Percentiles rank a stretch among this genome's conserved stretches.
These are phyloP conservation scores for Oreohelix idahoensis DNA, from an alignment of 1,140 invertebrate species.

Conservation along the genomic window DNA sequence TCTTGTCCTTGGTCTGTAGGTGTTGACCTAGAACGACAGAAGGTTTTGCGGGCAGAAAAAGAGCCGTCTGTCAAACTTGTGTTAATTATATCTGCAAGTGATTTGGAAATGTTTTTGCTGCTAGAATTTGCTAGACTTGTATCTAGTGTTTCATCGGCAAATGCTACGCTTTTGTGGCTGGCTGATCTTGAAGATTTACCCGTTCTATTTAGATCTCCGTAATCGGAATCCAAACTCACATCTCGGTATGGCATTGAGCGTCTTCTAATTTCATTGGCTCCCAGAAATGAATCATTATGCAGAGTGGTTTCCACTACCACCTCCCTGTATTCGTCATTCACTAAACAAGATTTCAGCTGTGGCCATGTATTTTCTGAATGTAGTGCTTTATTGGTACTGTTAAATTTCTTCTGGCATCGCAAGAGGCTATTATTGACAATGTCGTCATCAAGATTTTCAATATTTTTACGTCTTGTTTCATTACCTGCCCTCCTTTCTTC, in stretches of 20 bases:
- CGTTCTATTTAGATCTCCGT: neutral
- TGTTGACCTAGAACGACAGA: constrained; percentile 8
- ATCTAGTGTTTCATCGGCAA: constrained; percentile 1
- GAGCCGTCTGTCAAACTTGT: constrained; percentile 34
- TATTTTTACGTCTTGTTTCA: neutral
- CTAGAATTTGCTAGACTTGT: neutral
- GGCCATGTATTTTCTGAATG: constrained; percentile 3
- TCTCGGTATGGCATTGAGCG: neutral
- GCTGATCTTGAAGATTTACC: constrained; percentile 8
- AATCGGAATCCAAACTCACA: neutral
- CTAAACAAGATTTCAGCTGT: neutral
- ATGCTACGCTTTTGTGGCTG: constrained; percentile 18
- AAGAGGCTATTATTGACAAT: neutral
- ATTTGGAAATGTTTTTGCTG: constrained; percentile 11
- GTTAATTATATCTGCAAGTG: constrained; percentile 28
- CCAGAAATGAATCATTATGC: neutral
- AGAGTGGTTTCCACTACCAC: neutral
- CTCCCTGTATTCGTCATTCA: neutral
- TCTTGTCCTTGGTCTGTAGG: neutral
- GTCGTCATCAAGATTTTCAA: neutral
- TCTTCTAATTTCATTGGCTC: neutral
- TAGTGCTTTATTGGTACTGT: neutral
- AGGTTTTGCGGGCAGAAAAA: constrained; percentile 5
- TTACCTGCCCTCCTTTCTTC: neutral
- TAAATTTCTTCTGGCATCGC: neutral